Evolutionary conservation across 2,113 vertebrate species (phyloP).

Genomic region (Megaceryle torquata): DNA sequence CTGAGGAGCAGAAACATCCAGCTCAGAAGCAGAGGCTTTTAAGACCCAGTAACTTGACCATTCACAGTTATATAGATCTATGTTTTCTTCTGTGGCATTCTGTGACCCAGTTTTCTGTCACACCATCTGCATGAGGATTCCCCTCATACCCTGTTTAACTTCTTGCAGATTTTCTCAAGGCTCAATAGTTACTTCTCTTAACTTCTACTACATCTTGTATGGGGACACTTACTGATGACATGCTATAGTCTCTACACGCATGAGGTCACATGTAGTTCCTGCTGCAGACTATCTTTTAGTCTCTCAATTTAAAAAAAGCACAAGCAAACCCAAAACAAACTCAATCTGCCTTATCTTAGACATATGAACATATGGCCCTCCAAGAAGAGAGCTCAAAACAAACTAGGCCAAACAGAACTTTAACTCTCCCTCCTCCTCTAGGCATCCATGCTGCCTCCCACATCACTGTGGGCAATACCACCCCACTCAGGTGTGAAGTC

Average conservation of each 20-base stretch:
- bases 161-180: conserved; percentile 13
- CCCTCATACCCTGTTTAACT: not conserved
- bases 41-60: not conserved
- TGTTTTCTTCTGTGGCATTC: not conserved
- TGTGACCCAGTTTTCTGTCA: not conserved
- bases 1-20: not conserved
- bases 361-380: not conserved
- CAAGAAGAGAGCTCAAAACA: not conserved
- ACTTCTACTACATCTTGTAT: not conserved
- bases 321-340: not conserved
- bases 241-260: not conserved
- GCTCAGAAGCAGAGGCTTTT: not conserved
- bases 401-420: not conserved
- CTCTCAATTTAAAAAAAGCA: not conserved
- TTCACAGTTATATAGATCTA: not conserved
- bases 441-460: not conserved
- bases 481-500: not conserved
- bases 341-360: not conserved
- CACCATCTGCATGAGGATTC: not conserved
- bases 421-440: not conserved
- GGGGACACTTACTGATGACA: not conserved
- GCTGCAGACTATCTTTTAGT: not conserved
- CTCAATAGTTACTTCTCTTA: not conserved
- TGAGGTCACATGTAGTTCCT: not conserved
- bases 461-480: not conserved